Percentiles rank a stretch among this genome's conserved stretches.
Conservation (phyloP, 2,797 vertebrate genomes). For the Kryptolebias ocellatus region DNA sequence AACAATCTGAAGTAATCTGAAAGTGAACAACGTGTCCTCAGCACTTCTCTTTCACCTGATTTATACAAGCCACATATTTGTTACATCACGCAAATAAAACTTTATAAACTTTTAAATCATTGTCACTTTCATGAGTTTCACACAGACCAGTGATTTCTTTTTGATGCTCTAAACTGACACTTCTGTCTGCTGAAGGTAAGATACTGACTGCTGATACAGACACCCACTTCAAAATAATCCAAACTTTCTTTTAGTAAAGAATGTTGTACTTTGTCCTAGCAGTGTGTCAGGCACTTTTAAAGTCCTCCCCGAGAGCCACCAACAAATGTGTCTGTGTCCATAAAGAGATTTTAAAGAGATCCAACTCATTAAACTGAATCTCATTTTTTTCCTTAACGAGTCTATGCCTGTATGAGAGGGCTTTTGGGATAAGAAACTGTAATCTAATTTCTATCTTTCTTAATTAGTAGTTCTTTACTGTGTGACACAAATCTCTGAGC, state of each 20-base stretch:
- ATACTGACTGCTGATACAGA: too few species aligned
- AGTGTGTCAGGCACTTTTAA: neutral
- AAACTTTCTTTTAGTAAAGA: neutral
- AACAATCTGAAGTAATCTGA: too few species aligned
- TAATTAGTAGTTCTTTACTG: conserved; percentile 9
- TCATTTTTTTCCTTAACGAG: neutral
- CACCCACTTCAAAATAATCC: too few species aligned
- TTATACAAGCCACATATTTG: too few species aligned
- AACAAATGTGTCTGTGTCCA: too few species aligned
- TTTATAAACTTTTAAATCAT: neutral
- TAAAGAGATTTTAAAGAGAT: neutral
- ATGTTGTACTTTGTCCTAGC: neutral
- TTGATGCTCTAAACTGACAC: neutral
- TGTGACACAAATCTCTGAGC: conserved; percentile 16
- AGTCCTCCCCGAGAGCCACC: too few species aligned
- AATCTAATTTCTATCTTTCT: conserved; percentile 7
- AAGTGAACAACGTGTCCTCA: too few species aligned
- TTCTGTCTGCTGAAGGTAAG: too few species aligned
- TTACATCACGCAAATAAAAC: too few species aligned
- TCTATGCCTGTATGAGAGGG: neutral
- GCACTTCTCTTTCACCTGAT: too few species aligned
- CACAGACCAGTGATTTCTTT: neutral
- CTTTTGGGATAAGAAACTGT: neutral
- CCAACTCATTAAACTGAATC: neutral
- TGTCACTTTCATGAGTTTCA: neutral